A percentile compares a stretch with the other conserved stretches of the same genome.
Evolutionary conservation across 2,113 vertebrate genomes (phyloP).

Genomic region (Rhegmatorhina hoffmannsi): DNA sequence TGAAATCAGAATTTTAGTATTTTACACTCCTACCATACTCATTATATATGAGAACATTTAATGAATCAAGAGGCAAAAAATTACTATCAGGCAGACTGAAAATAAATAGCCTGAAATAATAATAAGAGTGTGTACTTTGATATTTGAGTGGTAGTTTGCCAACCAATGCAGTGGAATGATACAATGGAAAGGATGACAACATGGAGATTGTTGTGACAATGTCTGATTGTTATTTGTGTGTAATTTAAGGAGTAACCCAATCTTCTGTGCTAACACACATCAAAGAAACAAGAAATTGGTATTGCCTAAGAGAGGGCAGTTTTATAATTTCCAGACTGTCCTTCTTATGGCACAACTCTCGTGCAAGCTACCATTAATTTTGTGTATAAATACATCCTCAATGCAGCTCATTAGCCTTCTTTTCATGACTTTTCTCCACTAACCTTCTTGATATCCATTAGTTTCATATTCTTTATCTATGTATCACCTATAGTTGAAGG

Average conservation of each 20-base stretch:
- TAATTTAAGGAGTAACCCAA: constrained; percentile 45
- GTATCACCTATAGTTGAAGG: background rate
- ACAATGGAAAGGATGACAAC: constrained; percentile 25
- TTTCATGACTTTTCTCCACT: background rate
- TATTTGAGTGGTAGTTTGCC: background rate
- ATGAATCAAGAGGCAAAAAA: background rate
- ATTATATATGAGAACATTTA: background rate
- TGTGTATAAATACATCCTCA: background rate
- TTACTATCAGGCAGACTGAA: background rate
- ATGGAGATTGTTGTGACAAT: constrained; percentile 20
- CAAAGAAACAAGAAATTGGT: constrained; percentile 4
- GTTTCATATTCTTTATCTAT: background rate
- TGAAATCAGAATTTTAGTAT: background rate
- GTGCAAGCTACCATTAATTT: background rate
- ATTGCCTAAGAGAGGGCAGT: background rate
- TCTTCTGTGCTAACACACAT: constrained; percentile 28
- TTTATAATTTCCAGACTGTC: constrained; percentile 28
- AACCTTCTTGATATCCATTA: background rate
- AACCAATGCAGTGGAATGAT: background rate
- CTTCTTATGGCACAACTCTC: background rate
- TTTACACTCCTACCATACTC: background rate
- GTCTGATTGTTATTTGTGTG: constrained; percentile 45
- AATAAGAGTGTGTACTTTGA: background rate
- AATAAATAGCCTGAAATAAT: background rate
- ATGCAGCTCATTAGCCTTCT: background rate